A percentile compares a stretch with the other conserved stretches of the same genome.
These are phyloP conservation scores for Irena cyanogastra DNA, from an alignment of 2,113 vertebrate species.

Conservation along the genomic window DNA sequence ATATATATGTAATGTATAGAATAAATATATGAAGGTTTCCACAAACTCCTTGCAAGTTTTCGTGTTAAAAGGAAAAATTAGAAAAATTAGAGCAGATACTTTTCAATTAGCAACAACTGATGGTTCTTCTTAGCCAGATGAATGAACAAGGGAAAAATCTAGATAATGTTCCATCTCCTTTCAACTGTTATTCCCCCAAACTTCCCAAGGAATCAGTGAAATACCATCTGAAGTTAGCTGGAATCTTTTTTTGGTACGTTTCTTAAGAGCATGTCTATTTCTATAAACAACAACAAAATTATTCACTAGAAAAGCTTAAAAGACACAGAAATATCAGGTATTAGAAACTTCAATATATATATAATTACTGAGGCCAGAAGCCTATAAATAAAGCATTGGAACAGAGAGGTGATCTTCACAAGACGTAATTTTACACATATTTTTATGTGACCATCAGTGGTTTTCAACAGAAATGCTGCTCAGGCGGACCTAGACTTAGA, in stretches of 20 bases:
- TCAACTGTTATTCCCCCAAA: background rate
- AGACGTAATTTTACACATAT: background rate
- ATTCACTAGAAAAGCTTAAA: background rate
- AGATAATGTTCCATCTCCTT: background rate
- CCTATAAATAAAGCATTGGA: background rate
- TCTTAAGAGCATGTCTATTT: background rate
- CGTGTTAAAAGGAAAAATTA: background rate
- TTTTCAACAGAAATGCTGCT: background rate
- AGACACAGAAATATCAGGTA: background rate
- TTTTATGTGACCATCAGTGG: background rate
- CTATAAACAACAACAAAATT: background rate
- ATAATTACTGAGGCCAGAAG: background rate
- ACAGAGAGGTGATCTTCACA: background rate
- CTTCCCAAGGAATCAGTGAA: background rate
- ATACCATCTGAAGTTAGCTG: background rate
- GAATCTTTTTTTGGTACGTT: background rate
- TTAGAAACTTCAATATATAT: background rate
- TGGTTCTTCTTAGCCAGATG: background rate
- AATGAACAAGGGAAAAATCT: background rate
- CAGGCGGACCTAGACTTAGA: background rate
- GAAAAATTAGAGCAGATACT: background rate
- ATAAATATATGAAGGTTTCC: background rate
- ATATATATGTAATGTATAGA: background rate
- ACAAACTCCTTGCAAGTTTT: background rate
- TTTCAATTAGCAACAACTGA: background rate